Conservation (phyloP, 2,888 invertebrate genomes). For the Idaea biselata region DNA sequence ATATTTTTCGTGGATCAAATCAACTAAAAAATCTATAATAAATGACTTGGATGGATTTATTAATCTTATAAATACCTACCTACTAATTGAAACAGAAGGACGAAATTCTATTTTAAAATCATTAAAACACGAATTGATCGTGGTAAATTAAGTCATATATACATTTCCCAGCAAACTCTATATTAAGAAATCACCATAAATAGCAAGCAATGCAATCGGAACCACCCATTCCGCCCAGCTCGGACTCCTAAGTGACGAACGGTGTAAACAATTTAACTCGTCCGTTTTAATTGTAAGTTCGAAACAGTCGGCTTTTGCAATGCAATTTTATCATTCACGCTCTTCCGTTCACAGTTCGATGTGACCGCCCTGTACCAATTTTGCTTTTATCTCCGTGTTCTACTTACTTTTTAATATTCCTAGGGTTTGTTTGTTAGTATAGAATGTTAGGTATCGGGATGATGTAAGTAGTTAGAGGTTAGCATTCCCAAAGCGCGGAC, state of each 20-base stretch:
- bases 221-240: constrained; percentile 5
- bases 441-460: constrained; percentile 19
- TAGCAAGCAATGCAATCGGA: neutral
- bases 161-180: neutral
- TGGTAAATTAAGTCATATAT: neutral
- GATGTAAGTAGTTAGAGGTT: constrained; percentile 11
- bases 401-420: constrained; percentile 19
- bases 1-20: too few species aligned
- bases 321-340: constrained; percentile 66
- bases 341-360: constrained; percentile 40
- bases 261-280: constrained; percentile 77
- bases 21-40: too few species aligned
- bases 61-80: too few species aligned
- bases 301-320: constrained; percentile 50
- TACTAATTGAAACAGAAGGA: too few species aligned
- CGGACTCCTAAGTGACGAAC: constrained; percentile 73
- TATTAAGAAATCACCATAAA: constrained; percentile 30
- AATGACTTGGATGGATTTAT: too few species aligned
- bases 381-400: neutral
- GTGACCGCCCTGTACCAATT: neutral
- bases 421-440: neutral
- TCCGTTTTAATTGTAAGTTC: constrained; percentile 81
- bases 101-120: neutral
- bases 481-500: constrained; percentile 14
- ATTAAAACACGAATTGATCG: neutral